phyloP scores from a whole-genome alignment of 2,797 vertebrate genomes.

The Danio jaintianensis region DNA sequence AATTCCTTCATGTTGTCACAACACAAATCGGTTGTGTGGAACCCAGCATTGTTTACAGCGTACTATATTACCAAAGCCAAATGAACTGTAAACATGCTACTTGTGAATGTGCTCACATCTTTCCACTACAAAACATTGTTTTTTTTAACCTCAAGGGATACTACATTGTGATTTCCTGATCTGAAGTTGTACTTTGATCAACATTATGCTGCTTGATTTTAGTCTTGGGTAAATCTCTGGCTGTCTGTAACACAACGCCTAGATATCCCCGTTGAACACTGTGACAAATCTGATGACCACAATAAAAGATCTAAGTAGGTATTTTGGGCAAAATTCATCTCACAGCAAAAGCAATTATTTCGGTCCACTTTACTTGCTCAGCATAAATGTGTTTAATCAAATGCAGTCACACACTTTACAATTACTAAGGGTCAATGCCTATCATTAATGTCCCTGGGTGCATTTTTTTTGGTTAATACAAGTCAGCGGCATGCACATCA shows the following conservation, averaged over 20 bases:
- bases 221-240: not conserved
- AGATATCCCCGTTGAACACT: conserved; percentile 1
- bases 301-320: conserved; percentile 27
- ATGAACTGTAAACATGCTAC: too few species aligned
- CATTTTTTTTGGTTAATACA: conserved; percentile 11
- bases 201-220: not conserved
- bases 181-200: not conserved
- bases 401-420: conserved; percentile 40
- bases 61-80: not conserved
- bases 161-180: conserved; percentile 13
- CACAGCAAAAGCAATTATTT: conserved; percentile 12
- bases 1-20: too few species aligned
- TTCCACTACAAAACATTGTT: not conserved
- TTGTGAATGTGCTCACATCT: not conserved
- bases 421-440: conserved; percentile 26
- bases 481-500: conserved; percentile 21
- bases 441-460: conserved; percentile 14
- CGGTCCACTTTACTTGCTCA: conserved; percentile 10
- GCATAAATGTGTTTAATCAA: conserved; percentile 28
- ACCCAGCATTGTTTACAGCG: too few species aligned
- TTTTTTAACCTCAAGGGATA: not conserved
- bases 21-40: too few species aligned
- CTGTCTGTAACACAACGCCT: not conserved
- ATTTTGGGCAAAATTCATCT: conserved; percentile 9
- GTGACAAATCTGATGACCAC: not conserved